Base-by-base conservation (phyloP, 2,113 vertebrate genomes). In the Vicugna pacos region DNA sequence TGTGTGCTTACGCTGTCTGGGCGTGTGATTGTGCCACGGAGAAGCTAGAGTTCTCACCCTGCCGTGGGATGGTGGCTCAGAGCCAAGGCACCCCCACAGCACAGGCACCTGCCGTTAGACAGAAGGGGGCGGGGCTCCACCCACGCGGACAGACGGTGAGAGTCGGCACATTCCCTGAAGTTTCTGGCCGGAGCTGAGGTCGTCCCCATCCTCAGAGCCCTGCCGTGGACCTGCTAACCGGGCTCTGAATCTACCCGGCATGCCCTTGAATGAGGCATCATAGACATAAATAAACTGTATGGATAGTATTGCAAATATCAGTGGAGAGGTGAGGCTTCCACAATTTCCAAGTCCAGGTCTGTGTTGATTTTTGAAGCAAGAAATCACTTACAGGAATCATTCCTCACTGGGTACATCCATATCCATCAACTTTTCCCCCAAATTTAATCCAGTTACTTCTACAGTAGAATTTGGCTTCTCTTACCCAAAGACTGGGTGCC, bases 61-160 rank as follows among this genome's bases (percentile, higher is more conserved):
- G 32, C 32, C 24, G 30, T 32, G 17, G 38, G 35, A 56, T 5
- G 32, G 13, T 5, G 19, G 26, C 19, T 50, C 64, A 46, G 64
- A 73, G 52, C 35, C 6, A 3, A 6, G 30, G 60, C 9, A 12
- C 4, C 64, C 17, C 32, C 13, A 32, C 5, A 24, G 22, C n/a
- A 28, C 0, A 2, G 17, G 11, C 6, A 42, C 13, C 67, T 6
- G 30, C 16, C 30, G 19, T 50, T 50, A 8, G 7, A 12, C 15
- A 64, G 58, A 56, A 67, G 5, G 9, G 46, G 8, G 14, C 0
- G 0, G 4, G 2, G 0, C 20, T 15, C 3, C 0, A 11, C 14
- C 48, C 24, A 11, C 8, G 15, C 3, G 14, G 28, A 42, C 3
- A 9, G 10, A 3, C 9, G 75, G 3, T 19, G 12, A 11, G 20